phyloP scores from a whole-genome alignment of 2,797 vertebrate species.

The Ctenosaura bakeri region DNA sequence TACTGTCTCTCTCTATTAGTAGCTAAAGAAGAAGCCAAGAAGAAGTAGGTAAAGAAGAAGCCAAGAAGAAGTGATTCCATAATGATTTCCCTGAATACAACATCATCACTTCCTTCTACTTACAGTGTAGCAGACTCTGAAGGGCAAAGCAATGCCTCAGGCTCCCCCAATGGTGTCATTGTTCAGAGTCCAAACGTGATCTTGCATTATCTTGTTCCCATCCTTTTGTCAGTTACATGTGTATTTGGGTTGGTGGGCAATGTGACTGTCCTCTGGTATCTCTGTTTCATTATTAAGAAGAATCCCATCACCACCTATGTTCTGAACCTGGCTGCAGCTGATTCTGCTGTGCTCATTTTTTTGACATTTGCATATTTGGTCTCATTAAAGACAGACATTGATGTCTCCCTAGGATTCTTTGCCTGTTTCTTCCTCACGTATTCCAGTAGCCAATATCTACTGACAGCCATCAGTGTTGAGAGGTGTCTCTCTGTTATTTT shows the following conservation, averaged over 20 bases:
- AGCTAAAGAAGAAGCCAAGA: too few species aligned
- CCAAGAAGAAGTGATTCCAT: neutral
- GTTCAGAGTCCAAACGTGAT: too few species aligned
- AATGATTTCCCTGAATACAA: neutral
- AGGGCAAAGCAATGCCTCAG: neutral
- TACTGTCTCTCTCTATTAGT: too few species aligned
- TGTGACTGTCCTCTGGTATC: neutral
- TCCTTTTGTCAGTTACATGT: neutral
- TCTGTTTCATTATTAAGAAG: neutral
- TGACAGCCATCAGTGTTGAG: conserved; percentile 15
- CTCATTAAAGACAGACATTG: too few species aligned
- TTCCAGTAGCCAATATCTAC: neutral
- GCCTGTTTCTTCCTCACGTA: neutral
- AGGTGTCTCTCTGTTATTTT: neutral
- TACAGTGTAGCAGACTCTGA: too few species aligned
- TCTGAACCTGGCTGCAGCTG: neutral
- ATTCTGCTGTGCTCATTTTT: neutral
- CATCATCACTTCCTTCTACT: neutral
- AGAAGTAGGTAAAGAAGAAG: too few species aligned
- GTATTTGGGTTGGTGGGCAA: neutral
- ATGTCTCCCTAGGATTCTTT: neutral
- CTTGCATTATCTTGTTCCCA: neutral
- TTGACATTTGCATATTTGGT: neutral
- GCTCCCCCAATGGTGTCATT: neutral
- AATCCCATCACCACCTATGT: conserved; percentile 12